Evolutionary conservation across 2,113 vertebrate genomes (phyloP).

Genomic region (Megatriorchis doriae): DNA sequence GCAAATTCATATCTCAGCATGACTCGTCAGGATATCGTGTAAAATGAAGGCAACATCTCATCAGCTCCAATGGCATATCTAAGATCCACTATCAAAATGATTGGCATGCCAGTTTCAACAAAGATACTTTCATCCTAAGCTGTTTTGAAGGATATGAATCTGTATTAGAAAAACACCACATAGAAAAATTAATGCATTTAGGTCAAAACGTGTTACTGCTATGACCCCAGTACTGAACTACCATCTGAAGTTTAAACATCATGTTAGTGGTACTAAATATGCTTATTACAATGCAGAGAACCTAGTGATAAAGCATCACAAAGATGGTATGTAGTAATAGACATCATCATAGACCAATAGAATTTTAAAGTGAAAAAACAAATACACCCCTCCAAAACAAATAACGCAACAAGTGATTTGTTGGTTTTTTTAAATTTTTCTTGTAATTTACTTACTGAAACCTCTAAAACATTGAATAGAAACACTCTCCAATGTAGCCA

Average conservation of each 20-base stretch:
- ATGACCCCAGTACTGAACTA: not conserved
- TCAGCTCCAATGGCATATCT: not conserved
- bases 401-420: not conserved
- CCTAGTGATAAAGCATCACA: not conserved
- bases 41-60: not conserved
- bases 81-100: not conserved
- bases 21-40: not conserved
- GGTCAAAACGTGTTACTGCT: not conserved
- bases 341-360: not conserved
- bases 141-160: not conserved
- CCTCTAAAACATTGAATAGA: not conserved
- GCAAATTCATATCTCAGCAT: conserved; percentile 26
- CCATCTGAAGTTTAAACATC: not conserved
- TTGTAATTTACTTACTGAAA: not conserved
- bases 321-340: not conserved
- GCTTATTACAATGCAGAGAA: not conserved
- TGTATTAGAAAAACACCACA: not conserved
- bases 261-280: not conserved
- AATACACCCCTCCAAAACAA: not conserved
- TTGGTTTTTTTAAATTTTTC: not conserved
- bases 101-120: not conserved
- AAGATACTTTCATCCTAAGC: not conserved
- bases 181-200: not conserved
- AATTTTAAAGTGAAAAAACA: not conserved
- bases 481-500: not conserved